phyloP scores from a whole-genome alignment of 2,797 vertebrate genomes.

The Aldrovandia affinis region DNA sequence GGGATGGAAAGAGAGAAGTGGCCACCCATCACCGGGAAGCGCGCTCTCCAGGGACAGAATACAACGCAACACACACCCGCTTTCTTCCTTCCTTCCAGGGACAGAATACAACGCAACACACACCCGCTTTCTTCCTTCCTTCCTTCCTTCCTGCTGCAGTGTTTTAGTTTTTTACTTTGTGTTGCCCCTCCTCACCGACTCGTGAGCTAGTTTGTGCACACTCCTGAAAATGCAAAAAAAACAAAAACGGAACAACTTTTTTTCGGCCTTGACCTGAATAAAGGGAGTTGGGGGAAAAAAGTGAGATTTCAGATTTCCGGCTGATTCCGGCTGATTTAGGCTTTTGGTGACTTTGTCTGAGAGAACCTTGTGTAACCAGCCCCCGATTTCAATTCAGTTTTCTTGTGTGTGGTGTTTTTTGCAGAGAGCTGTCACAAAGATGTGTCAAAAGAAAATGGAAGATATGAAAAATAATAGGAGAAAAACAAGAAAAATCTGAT shows the following conservation, averaged over 20 bases:
- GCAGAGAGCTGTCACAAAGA: no score
- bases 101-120: neutral
- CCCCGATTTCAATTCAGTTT: neutral
- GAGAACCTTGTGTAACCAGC: neutral
- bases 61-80: neutral
- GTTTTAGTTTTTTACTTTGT: neutral
- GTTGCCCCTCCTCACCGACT: neutral
- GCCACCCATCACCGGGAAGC: neutral
- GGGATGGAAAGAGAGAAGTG: neutral
- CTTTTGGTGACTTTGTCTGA: neutral
- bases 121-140: slow-evolving; percentile 8
- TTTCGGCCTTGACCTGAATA: no score
- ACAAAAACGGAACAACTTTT: no score
- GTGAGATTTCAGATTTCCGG: neutral
- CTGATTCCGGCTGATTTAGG: neutral
- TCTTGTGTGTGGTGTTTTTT: no score
- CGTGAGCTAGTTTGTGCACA: no score
- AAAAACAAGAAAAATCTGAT: no score
- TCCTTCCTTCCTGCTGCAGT: neutral
- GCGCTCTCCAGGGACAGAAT: neutral
- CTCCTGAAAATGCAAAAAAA: no score
- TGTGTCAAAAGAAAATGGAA: no score
- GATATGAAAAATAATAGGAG: no score
- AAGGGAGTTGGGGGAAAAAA: neutral
- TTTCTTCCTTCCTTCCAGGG: neutral